These are phyloP conservation scores for Galerucella pusilla DNA, from an alignment of 2,888 invertebrate species.

Conservation along the genomic window DNA sequence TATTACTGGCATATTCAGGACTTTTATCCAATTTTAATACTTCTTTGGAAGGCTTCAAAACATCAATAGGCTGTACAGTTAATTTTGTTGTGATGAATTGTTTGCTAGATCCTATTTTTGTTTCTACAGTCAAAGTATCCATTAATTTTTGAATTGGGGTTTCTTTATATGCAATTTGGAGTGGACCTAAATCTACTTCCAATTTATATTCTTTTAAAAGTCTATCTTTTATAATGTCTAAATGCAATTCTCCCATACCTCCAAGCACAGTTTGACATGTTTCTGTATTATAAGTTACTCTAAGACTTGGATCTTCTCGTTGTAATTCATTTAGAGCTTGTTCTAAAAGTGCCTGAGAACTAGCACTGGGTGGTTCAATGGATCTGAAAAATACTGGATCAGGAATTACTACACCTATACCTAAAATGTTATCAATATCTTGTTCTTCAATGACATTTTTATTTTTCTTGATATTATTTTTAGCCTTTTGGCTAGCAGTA, in stretches of 20 bases:
- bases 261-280: slow-evolving; percentile 89
- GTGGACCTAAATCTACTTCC: slow-evolving; percentile 86
- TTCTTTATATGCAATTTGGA: slow-evolving; percentile 94
- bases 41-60: slow-evolving; percentile 55
- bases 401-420: slow-evolving; percentile 77
- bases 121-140: slow-evolving; percentile 69
- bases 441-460: slow-evolving; percentile 49
- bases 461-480: slow-evolving; percentile 63
- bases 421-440: slow-evolving; percentile 62
- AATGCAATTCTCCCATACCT: slow-evolving; percentile 98
- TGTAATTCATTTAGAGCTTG: slow-evolving; percentile 82
- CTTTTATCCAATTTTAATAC: slow-evolving; percentile 72
- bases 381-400: slow-evolving; percentile 98
- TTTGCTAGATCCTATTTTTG: slow-evolving; percentile 72
- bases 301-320: slow-evolving; percentile 91
- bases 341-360: slow-evolving; percentile 81
- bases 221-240: slow-evolving; percentile 92
- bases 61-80: slow-evolving; percentile 68
- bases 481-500: slow-evolving; percentile 70
- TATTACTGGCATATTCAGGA: slow-evolving; percentile 75
- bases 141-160: slow-evolving; percentile 67
- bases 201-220: slow-evolving; percentile 90
- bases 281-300: slow-evolving; percentile 79
- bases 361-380: slow-evolving; percentile 88
- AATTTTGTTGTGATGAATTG: slow-evolving; percentile 74